These are phyloP conservation scores for Euschistus heros DNA, from an alignment of 1,140 invertebrate species.

Conservation along the genomic window DNA sequence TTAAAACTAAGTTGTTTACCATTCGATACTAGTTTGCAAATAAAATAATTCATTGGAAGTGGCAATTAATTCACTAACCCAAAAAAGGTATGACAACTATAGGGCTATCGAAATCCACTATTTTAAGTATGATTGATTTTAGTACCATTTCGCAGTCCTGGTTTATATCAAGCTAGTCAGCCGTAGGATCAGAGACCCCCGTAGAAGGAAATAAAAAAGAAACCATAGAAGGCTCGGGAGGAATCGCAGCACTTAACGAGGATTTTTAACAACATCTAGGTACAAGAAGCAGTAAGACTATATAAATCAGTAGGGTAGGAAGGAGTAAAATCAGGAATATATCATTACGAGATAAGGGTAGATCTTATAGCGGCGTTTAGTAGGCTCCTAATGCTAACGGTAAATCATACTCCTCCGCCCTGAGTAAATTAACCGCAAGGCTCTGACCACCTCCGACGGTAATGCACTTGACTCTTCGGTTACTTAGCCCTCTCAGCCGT, in stretches of 20 bases:
- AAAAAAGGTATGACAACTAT: no score
- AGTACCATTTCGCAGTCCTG: no score
- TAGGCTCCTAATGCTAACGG: neutral
- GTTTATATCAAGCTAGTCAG: no score
- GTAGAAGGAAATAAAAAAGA: no score
- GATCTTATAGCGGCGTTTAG: neutral
- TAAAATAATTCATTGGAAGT: no score
- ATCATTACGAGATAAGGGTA: constrained; percentile 2
- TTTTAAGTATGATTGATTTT: no score
- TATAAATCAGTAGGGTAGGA: neutral
- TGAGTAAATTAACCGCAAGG: neutral
- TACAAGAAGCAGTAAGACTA: neutral
- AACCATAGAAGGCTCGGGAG: neutral
- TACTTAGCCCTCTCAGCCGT: neutral
- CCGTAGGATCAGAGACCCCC: no score
- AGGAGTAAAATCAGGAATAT: constrained; percentile 2
- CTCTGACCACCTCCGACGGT: neutral
- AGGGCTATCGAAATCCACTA: no score
- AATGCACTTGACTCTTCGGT: neutral
- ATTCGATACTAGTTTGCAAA: no score
- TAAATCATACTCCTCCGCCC: constrained; percentile 4
- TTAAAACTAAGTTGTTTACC: no score
- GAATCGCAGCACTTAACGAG: neutral
- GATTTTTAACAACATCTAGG: neutral
- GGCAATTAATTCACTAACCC: no score